Evolutionary conservation across 1,140 invertebrate species (phyloP).

Genomic region (Limonius californicus): DNA sequence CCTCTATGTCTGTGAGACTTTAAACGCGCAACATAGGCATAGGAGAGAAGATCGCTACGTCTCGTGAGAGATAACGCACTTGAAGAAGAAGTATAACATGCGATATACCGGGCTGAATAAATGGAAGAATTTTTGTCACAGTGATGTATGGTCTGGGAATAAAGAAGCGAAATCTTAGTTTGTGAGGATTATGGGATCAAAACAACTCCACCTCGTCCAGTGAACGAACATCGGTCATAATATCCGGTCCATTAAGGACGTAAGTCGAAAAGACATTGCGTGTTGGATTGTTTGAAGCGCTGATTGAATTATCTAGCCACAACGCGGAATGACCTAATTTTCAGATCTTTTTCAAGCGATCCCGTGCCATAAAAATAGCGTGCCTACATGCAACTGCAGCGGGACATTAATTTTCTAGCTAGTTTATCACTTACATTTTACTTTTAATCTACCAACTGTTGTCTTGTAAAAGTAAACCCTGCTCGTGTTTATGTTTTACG

Average conservation of each 20-base stretch:
- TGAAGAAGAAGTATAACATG: not conserved
- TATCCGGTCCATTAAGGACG: not conserved
- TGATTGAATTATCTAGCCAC: no score
- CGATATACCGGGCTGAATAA: not conserved
- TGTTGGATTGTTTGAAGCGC: no score
- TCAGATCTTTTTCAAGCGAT: no score
- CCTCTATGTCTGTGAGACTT: no score
- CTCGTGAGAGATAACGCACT: no score
- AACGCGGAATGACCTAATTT: no score
- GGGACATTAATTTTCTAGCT: not conserved
- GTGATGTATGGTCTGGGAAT: not conserved
- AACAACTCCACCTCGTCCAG: not conserved
- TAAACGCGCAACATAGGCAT: no score
- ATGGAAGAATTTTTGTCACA: not conserved
- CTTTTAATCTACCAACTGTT: not conserved
- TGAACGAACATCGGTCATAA: not conserved
- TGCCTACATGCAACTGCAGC: no score
- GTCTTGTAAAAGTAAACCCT: not conserved
- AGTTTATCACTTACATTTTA: not conserved
- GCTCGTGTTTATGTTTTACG: not conserved
- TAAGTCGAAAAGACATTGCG: not conserved
- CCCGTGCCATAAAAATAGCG: no score
- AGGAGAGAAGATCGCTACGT: no score
- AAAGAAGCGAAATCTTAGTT: not conserved
- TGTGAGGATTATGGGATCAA: not conserved